phyloP scores from a whole-genome alignment of 2,797 vertebrate species.

The Anas bahamensis region DNA sequence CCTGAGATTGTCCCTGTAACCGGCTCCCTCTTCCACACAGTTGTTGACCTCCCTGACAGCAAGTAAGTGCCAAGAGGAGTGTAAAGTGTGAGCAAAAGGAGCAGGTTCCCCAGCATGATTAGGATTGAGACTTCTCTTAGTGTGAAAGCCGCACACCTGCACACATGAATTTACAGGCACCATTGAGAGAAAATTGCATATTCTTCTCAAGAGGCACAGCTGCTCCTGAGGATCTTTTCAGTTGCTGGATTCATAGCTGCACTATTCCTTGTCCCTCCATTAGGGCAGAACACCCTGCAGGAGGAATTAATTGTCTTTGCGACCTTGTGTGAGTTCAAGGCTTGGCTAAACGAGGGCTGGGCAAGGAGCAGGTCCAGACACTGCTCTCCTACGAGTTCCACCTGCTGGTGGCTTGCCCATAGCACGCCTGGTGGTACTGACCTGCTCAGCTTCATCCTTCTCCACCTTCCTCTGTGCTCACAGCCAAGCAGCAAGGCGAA shows the following conservation, averaged over 20 bases:
- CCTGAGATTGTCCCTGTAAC: conserved; percentile 90
- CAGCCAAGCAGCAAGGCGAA: not conserved
- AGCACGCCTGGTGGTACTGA: accelerated
- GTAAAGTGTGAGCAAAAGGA: not conserved
- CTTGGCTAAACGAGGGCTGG: not conserved
- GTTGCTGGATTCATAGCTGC: not conserved
- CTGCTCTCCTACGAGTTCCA: not conserved
- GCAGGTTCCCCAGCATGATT: not conserved
- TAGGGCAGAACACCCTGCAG: not conserved
- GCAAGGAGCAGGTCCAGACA: not conserved
- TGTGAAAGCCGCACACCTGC: accelerated
- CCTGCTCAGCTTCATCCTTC: not conserved
- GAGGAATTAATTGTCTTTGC: not conserved
- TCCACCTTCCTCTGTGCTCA: not conserved
- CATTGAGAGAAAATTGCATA: not conserved
- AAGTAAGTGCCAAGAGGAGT: conserved; percentile 82
- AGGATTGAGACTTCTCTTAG: not conserved
- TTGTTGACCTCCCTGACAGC: conserved; percentile 93
- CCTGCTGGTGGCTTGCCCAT: not conserved
- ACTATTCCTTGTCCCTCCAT: not conserved
- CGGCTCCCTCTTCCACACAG: conserved; percentile 90
- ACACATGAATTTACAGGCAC: not conserved
- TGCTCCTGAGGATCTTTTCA: not conserved
- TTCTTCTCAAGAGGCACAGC: not conserved
- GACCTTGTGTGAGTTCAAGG: not conserved